Base-by-base conservation (phyloP, 2,888 invertebrate species). In the Anoplius nigerrimus region DNA sequence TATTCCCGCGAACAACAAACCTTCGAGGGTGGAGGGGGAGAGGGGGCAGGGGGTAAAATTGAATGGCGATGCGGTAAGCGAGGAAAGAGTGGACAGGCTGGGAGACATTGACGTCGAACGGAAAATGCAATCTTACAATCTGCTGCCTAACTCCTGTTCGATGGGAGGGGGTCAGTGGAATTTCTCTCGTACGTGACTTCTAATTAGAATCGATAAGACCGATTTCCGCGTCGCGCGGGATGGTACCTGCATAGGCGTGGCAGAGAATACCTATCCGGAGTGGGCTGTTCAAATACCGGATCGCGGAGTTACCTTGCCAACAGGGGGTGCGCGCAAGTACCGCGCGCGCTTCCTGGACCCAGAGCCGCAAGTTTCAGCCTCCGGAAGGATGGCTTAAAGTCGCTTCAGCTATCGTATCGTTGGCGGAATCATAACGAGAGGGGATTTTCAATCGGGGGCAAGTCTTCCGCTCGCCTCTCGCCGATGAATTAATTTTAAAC, bases 161-260 rank as follows among this genome's bases (percentile, higher is more conserved):
- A 59, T 66, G 66, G 55, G n/a, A n/a, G n/a, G n/a, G n/a, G n/a
- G 63, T 62, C 61, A 56, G 45, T 58, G n/a, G 62, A 57, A 54
- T 6, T n/a, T 34, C 54, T 70, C 56, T 52, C 63, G 57, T 42
- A 61, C 63, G 73, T 68, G 66, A 73, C 69, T 71, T 73, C 71
- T 75, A 78, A 78, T 78, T 78, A 75, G 64, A 60, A 27, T 24
- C 75, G 71, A 78, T 75, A 63, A 71, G 66, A 69, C 69, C 69
- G 76, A 76, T 77, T 66, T 69, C 66, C 46, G 66, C 43, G 48
- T 64, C 45, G 64, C 63, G 46, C 27, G 34, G 4, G n/a, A n/a
- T n/a, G n/a, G n/a, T n/a, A 5, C 11, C 11, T 34, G 11, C 4
- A 6, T 3, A 34, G 11, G 34, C 34, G 11, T 13, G 8, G 34